These are phyloP conservation scores for Vanessa cardui DNA, from an alignment of 2,888 invertebrate species.

Conservation along the genomic window DNA sequence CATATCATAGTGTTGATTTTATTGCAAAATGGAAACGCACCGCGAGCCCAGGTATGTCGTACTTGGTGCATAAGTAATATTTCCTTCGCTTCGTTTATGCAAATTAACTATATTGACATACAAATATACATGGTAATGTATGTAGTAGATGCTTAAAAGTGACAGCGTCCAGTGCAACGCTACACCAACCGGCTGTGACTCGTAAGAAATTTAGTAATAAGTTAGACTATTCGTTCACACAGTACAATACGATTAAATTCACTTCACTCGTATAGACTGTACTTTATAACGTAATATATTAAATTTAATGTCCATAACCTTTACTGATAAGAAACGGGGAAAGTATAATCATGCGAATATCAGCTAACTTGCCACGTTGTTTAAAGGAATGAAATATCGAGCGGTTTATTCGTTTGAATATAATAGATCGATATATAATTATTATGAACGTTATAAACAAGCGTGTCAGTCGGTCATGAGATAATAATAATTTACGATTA, in stretches of 20 bases:
- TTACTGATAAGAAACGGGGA: slow-evolving; percentile 3
- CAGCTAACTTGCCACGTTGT: neutral
- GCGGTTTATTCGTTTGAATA: slow-evolving; percentile 1
- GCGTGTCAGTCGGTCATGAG: slow-evolving; percentile 26
- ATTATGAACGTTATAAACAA: slow-evolving; percentile 14
- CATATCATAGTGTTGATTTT: slow-evolving; percentile 65
- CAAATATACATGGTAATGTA: slow-evolving; percentile 71
- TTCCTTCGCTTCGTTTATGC: slow-evolving; percentile 68
- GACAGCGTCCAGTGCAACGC: slow-evolving; percentile 52
- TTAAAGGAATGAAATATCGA: neutral
- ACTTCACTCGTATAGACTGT: neutral
- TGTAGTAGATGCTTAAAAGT: slow-evolving; percentile 68
- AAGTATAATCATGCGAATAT: slow-evolving; percentile 4
- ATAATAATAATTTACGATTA: slow-evolving; percentile 35
- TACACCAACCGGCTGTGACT: slow-evolving; percentile 2
- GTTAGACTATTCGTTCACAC: neutral
- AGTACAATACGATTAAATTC: neutral
- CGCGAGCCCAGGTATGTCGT: slow-evolving; percentile 52
- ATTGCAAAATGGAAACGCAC: slow-evolving; percentile 74
- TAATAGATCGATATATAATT: slow-evolving; percentile 25
- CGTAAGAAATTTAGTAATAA: neutral
- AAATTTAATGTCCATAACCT: neutral
- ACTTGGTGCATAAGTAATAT: slow-evolving; percentile 61
- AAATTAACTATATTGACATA: slow-evolving; percentile 70
- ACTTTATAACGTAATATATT: neutral